phyloP scores from a whole-genome alignment of 2,888 invertebrate genomes.

The Epinotia brunnichana region DNA sequence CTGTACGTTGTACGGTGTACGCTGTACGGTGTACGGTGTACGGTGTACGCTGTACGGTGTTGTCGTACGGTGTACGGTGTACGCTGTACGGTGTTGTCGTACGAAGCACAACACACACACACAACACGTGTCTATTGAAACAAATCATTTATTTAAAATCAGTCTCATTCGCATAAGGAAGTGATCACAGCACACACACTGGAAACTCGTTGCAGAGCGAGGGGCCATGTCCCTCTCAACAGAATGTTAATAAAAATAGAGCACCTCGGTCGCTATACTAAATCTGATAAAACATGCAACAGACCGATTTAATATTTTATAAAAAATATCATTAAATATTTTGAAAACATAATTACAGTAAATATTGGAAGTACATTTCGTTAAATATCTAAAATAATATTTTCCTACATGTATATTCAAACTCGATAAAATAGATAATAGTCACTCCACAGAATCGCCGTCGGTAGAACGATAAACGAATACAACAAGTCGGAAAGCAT shows the following conservation, averaged over 20 bases:
- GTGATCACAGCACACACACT: conserved; percentile 83
- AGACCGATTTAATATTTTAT: conserved; percentile 62
- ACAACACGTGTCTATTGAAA: conserved; percentile 70
- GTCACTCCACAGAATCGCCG: conserved; percentile 52
- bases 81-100: conserved; percentile 30
- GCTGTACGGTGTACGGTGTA: too few species aligned
- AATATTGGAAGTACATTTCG: conserved; percentile 65
- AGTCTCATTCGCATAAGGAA: conserved; percentile 84
- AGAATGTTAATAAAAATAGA: conserved; percentile 76
- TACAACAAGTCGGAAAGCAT: conserved; percentile 68
- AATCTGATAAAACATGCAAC: conserved; percentile 73
- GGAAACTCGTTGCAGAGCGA: conserved; percentile 80
- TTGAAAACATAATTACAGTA: conserved; percentile 58
- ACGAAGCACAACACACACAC: neutral
- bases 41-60: too few species aligned
- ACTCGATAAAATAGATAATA: conserved; percentile 55
- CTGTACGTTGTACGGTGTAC: too few species aligned
- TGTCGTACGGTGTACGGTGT: too few species aligned
- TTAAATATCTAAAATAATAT: conserved; percentile 60
- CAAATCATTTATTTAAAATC: conserved; percentile 81
- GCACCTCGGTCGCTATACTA: conserved; percentile 80
- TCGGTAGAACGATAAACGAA: conserved; percentile 56
- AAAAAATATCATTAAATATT: conserved; percentile 67
- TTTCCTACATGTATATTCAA: conserved; percentile 55
- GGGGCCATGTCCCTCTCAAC: conserved; percentile 76